Percentiles rank a stretch among this genome's conserved stretches.
Evolutionary conservation across 2,113 vertebrate species (phyloP).

Genomic region (Amazona guildingii): DNA sequence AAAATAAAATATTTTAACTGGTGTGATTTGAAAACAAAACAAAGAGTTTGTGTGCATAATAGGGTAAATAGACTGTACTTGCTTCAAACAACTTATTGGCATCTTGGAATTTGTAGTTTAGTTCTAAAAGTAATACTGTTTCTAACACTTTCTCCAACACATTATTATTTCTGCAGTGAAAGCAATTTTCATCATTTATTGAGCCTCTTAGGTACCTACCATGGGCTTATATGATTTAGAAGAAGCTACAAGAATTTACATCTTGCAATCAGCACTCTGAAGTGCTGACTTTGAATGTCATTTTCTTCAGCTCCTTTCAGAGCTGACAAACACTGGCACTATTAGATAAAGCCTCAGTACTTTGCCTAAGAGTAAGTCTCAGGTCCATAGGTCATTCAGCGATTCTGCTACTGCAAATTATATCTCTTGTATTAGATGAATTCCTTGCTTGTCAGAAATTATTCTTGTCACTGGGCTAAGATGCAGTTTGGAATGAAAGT

Average conservation of each 20-base stretch:
- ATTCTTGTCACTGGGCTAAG: constrained; percentile 62
- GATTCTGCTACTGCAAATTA: constrained; percentile 65
- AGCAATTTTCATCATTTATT: background rate
- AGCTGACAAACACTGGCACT: constrained; percentile 48
- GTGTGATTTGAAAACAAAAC: constrained; percentile 13
- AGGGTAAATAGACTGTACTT: background rate
- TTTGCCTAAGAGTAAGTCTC: constrained; percentile 31
- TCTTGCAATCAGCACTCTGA: background rate
- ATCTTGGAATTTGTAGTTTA: background rate
- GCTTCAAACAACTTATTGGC: background rate
- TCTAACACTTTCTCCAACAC: background rate
- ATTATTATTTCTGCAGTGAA: background rate
- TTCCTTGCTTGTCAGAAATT: constrained; percentile 67
- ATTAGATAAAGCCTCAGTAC: constrained; percentile 56
- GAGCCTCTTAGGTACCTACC: background rate
- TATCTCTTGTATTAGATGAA: constrained; percentile 45
- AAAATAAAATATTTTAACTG: background rate
- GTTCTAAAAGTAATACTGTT: background rate
- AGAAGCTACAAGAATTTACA: constrained; percentile 18
- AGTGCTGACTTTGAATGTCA: constrained; percentile 17
- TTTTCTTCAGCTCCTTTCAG: constrained; percentile 13
- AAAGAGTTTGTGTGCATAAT: background rate
- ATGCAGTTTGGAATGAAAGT: constrained; percentile 65
- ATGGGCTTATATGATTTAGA: background rate
- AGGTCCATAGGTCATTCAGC: constrained; percentile 49